Conservation (phyloP, 2,797 vertebrate genomes). For the Poeciliopsis paucimaculata region DNA sequence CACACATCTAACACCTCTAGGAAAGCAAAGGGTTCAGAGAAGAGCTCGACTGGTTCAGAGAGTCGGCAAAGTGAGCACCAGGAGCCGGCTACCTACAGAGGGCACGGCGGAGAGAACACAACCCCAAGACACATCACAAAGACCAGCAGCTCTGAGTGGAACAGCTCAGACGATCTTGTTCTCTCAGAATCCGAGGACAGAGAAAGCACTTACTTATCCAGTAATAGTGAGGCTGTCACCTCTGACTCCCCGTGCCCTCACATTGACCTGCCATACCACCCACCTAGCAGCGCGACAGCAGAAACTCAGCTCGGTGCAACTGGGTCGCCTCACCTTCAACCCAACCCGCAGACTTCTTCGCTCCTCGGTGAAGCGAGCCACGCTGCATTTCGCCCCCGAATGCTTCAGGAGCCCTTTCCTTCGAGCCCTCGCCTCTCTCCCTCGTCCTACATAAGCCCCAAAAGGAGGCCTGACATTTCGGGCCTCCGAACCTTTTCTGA, state of each 20-base stretch:
- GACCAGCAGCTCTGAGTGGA: constrained; percentile 85
- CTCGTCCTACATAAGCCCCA: constrained; percentile 63
- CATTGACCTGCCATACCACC: constrained; percentile 45
- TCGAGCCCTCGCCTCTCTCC: constrained; percentile 56
- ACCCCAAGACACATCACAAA: constrained; percentile 73
- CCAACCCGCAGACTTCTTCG: constrained; percentile 52
- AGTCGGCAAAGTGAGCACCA: constrained; percentile 67
- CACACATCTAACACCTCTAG: constrained; percentile 68
- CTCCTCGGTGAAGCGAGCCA: constrained; percentile 72
- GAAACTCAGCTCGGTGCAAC: constrained; percentile 57
- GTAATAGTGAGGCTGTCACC: constrained; percentile 71
- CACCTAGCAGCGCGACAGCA: constrained; percentile 40
- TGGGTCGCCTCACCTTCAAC: constrained; percentile 85
- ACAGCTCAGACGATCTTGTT: constrained; percentile 83
- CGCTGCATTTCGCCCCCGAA: constrained; percentile 64
- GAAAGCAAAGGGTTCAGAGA: constrained; percentile 69
- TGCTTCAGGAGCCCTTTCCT: constrained; percentile 75
- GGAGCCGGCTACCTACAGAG: constrained; percentile 66
- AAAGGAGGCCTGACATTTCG: constrained; percentile 67
- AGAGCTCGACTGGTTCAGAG: constrained; percentile 62
- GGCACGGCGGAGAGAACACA: constrained; percentile 65
- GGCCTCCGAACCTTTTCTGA: constrained; percentile 73
- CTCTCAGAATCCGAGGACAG: constrained; percentile 83
- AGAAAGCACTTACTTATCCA: constrained; percentile 78
- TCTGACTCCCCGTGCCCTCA: constrained; percentile 65